A percentile compares a stretch with the other conserved stretches of the same genome.
These are phyloP conservation scores for Noctua fimbriata DNA, from an alignment of 2,888 invertebrate genomes.

Conservation along the genomic window DNA sequence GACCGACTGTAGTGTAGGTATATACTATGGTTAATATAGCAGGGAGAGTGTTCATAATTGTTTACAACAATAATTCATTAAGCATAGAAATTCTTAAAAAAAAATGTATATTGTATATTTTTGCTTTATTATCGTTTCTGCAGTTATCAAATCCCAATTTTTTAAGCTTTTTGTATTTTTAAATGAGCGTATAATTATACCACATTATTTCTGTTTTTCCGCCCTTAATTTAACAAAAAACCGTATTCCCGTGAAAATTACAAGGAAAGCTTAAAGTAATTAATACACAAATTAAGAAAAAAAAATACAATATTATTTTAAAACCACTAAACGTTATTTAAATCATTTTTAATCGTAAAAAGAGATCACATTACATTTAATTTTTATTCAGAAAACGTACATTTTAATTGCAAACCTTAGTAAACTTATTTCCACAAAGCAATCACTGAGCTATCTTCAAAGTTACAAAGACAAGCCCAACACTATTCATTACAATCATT, in stretches of 20 bases:
- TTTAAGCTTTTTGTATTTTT: not conserved
- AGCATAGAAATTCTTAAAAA: not conserved
- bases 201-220: not conserved
- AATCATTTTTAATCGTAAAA: not conserved
- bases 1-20: no score
- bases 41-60: no score
- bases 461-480: not conserved
- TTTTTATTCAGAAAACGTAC: not conserved
- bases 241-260: not conserved
- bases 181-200: not conserved
- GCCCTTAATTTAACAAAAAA: not conserved
- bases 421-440: not conserved
- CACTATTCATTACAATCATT: not conserved
- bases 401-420: not conserved
- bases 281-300: not conserved
- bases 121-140: not conserved
- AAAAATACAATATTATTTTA: not conserved
- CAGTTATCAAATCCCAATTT: not conserved
- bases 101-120: not conserved
- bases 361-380: not conserved
- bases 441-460: not conserved
- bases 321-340: not conserved
- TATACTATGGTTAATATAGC: no score
- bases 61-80: not conserved
- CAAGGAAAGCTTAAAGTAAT: not conserved